Percentiles rank a stretch among this genome's conserved stretches.
Evolutionary conservation across 2,113 vertebrate species (phyloP).

Genomic region (Pseudopipra pipra): DNA sequence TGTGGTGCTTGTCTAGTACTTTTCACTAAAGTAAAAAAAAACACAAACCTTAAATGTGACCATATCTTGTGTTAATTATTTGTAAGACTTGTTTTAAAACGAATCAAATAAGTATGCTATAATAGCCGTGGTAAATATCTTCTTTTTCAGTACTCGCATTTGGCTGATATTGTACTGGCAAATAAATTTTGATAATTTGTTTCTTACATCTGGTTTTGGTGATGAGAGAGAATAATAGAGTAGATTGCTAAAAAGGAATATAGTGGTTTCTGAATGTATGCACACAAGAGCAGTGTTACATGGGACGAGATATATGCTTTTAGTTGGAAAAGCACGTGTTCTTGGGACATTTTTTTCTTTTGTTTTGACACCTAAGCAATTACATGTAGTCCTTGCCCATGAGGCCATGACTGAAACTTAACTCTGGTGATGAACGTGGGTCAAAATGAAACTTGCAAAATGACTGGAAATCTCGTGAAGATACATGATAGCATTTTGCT

Average conservation of each 20-base stretch:
- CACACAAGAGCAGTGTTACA: neutral
- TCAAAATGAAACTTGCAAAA: neutral
- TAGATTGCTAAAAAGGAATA: neutral
- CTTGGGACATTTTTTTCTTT: neutral
- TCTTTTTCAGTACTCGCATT: neutral
- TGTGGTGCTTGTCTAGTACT: neutral
- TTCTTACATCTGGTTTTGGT: neutral
- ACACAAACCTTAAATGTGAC: neutral
- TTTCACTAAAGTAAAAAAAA: neutral
- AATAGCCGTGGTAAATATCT: neutral
- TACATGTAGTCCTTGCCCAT: neutral
- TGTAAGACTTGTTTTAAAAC: neutral
- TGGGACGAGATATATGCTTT: rapidly evolving
- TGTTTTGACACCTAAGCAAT: neutral
- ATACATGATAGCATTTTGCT: neutral
- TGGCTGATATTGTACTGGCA: neutral
- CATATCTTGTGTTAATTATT: neutral
- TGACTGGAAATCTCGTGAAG: neutral
- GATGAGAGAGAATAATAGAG: neutral
- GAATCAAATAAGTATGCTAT: neutral
- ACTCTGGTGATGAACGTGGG: neutral
- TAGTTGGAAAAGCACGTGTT: neutral
- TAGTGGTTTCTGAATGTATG: neutral
- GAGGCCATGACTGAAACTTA: neutral
- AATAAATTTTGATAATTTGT: neutral